Conservation (phyloP, 2,888 invertebrate genomes). For the Carpatolechia fugitivella region DNA sequence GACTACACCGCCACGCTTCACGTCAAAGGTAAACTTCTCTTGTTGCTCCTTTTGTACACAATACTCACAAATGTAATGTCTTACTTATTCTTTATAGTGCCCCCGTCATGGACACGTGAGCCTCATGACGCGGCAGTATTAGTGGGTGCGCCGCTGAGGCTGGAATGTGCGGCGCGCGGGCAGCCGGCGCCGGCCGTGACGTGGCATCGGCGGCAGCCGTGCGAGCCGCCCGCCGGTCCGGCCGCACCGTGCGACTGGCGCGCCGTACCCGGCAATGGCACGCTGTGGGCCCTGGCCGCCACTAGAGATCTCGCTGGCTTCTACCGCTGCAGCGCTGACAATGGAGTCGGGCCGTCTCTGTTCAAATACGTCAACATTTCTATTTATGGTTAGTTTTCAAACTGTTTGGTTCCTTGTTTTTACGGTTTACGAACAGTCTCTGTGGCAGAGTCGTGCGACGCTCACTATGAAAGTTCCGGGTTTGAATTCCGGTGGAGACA, state of each 20-base stretch:
- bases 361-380: slow-evolving; percentile 88
- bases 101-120: slow-evolving; percentile 85
- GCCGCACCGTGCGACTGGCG: slow-evolving; percentile 82
- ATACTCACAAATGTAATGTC: too few relatives aligned
- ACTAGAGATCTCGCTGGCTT: slow-evolving; percentile 85
- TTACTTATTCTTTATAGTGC: too few relatives aligned
- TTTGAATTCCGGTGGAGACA: too few relatives aligned
- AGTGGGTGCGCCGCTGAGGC: slow-evolving; percentile 82
- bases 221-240: slow-evolving; percentile 74
- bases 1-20: slow-evolving; percentile 83
- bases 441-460: too few relatives aligned
- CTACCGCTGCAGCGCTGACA: slow-evolving; percentile 90
- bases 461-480: too few relatives aligned
- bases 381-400: slow-evolving; percentile 85
- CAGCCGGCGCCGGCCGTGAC: slow-evolving; percentile 82
- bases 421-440: too few relatives aligned
- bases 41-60: too few relatives aligned
- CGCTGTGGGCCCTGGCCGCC: slow-evolving; percentile 82
- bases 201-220: slow-evolving; percentile 80
- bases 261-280: slow-evolving; percentile 79
- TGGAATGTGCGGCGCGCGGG: slow-evolving; percentile 87
- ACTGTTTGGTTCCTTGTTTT: too few relatives aligned
- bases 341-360: slow-evolving; percentile 89
- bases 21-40: slow-evolving; percentile 84
- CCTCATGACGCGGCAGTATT: slow-evolving; percentile 84